These are phyloP conservation scores for Lacanobia wlatinum DNA, from an alignment of 2,888 invertebrate species.

Conservation along the genomic window DNA sequence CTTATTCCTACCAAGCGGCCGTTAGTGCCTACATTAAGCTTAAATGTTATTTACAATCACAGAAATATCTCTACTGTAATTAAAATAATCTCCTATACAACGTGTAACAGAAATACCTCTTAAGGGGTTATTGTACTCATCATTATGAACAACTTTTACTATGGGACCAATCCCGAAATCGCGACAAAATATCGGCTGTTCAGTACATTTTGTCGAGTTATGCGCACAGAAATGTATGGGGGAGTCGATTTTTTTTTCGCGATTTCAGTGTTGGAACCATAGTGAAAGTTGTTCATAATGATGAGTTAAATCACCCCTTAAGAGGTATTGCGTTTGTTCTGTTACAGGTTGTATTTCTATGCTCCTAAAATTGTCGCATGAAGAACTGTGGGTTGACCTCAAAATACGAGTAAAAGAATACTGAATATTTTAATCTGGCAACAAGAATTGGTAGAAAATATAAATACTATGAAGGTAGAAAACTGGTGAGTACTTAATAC, in stretches of 20 bases:
- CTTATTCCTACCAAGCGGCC: slow-evolving; percentile 50
- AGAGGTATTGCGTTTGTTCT: no score
- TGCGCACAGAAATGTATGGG: no score
- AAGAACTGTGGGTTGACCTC: not conserved
- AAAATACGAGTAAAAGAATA: slow-evolving; percentile 19
- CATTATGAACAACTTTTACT: no score
- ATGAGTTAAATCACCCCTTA: no score
- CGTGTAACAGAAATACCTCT: no score
- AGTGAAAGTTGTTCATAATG: no score
- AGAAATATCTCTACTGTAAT: slow-evolving; percentile 60
- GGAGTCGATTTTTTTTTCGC: no score
- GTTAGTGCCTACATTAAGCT: slow-evolving; percentile 49
- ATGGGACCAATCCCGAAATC: no score
- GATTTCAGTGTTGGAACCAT: no score
- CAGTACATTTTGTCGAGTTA: no score
- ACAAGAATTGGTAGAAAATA: slow-evolving; percentile 48
- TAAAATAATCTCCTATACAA: slow-evolving; percentile 37
- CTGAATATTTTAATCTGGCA: slow-evolving; percentile 43
- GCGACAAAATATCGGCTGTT: no score
- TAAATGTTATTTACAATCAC: slow-evolving; percentile 70
- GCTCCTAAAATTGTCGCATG: not conserved
- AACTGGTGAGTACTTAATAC: slow-evolving; percentile 32
- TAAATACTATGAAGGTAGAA: slow-evolving; percentile 58
- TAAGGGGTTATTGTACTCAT: no score
- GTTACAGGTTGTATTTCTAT: not conserved